These are phyloP conservation scores for Magallana gigas DNA, from an alignment of 1,140 invertebrate genomes.

Conservation along the genomic window DNA sequence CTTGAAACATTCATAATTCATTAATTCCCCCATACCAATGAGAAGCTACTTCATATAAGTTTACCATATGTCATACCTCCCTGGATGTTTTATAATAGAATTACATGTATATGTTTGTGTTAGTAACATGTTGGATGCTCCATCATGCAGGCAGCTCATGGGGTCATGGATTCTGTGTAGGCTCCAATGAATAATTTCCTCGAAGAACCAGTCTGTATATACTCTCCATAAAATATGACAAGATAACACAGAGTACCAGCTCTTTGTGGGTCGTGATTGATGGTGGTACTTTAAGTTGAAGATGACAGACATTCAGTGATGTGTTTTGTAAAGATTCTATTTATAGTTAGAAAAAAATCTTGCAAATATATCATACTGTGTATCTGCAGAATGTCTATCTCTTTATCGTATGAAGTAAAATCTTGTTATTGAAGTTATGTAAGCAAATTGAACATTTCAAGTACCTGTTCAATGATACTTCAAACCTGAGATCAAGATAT, in stretches of 20 bases:
- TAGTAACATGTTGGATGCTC: background rate
- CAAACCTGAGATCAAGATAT: too few species aligned
- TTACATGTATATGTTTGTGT: background rate
- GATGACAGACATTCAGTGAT: too few species aligned
- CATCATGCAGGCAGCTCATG: conserved; percentile 17
- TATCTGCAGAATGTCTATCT: too few species aligned
- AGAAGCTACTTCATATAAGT: background rate
- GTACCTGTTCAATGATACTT: too few species aligned
- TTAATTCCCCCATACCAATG: background rate
- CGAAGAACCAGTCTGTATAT: background rate
- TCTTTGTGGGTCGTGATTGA: background rate
- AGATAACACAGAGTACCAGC: background rate
- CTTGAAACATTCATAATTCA: background rate
- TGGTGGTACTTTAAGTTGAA: background rate
- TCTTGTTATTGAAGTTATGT: too few species aligned
- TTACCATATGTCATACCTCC: conserved; percentile 6
- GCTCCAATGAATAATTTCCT: background rate
- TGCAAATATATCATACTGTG: too few species aligned
- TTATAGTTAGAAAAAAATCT: too few species aligned
- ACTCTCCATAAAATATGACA: conserved; percentile 15
- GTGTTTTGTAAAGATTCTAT: too few species aligned
- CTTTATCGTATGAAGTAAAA: too few species aligned
- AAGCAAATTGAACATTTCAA: too few species aligned
- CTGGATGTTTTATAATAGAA: background rate
- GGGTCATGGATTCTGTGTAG: background rate